Evolutionary conservation across 2,888 invertebrate species (phyloP).

Genomic region (Iphiclides podalirius): DNA sequence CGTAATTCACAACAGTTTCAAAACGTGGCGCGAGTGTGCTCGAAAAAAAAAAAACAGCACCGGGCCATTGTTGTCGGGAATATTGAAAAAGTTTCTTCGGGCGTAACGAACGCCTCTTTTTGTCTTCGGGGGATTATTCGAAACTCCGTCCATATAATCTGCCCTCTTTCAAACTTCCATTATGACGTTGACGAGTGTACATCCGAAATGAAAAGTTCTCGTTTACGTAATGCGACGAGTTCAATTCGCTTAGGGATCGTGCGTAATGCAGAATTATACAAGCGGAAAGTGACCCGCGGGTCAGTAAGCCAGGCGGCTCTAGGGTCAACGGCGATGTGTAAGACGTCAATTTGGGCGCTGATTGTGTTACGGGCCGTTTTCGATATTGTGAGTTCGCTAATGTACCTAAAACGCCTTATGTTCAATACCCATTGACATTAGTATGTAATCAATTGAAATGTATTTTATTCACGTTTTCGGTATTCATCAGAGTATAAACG

Average conservation of each 20-base stretch:
- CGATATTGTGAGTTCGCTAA: conserved; percentile 12
- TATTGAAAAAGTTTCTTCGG: conserved; percentile 69
- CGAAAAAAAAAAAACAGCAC: conserved; percentile 44
- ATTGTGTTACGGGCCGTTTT: conserved; percentile 17
- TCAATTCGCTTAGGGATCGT: conserved; percentile 50
- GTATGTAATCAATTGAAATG: conserved; percentile 10
- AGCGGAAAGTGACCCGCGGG: conserved; percentile 46
- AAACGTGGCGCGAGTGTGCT: conserved; percentile 40
- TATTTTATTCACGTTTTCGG: background rate
- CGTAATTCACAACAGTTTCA: conserved; percentile 49
- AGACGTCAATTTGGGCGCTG: conserved; percentile 21
- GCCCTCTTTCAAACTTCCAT: conserved; percentile 33
- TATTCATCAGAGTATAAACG: background rate
- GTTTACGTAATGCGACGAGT: conserved; percentile 53
- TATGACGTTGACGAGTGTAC: conserved; percentile 25
- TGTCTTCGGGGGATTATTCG: conserved; percentile 48
- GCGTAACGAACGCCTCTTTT: conserved; percentile 51
- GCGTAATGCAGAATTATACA: conserved; percentile 32
- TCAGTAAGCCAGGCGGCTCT: conserved; percentile 53
- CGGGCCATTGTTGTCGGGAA: conserved; percentile 58
- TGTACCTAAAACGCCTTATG: background rate
- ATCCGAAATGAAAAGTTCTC: conserved; percentile 44
- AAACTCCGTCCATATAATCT: conserved; percentile 14
- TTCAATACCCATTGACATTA: background rate
- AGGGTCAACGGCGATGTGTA: conserved; percentile 35